Conservation (phyloP, 2,113 vertebrate species). For the Capricornis sumatraensis region DNA sequence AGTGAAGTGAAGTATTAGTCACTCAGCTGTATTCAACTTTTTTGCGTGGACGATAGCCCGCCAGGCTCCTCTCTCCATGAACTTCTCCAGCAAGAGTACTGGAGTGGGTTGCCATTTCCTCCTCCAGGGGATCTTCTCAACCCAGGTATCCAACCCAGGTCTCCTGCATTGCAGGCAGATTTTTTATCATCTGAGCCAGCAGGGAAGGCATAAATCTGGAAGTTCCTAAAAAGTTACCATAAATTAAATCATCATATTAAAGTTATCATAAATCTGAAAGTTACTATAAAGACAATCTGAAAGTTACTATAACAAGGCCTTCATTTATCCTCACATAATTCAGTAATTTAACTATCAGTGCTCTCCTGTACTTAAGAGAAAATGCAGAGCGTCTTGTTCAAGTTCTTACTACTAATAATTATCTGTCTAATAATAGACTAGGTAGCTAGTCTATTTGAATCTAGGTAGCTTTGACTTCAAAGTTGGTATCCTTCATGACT, state of each 20-base stretch:
- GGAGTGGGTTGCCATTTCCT: not conserved
- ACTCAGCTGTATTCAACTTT: not conserved
- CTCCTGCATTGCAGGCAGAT: not conserved
- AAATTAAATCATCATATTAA: not conserved
- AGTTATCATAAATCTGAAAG: not conserved
- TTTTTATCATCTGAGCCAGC: not conserved
- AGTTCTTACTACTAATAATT: not conserved
- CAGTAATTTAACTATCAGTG: not conserved
- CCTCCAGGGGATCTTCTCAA: not conserved
- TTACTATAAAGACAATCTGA: not conserved
- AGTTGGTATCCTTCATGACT: not conserved
- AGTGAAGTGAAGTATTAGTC: not conserved
- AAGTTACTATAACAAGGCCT: not conserved
- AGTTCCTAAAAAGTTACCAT: not conserved
- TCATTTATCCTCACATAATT: not conserved
- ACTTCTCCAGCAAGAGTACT: not conserved
- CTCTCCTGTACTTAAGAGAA: not conserved
- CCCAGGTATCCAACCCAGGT: not conserved
- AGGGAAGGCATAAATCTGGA: not conserved
- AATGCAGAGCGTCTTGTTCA: not conserved
- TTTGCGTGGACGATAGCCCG: rapidly evolving
- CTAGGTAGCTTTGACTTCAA: not conserved
- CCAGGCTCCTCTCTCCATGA: not conserved
- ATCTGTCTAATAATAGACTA: not conserved
- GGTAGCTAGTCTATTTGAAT: not conserved